These are phyloP conservation scores for Phaenicophaeus curvirostris DNA, from an alignment of 2,797 vertebrate genomes.

Conservation along the genomic window DNA sequence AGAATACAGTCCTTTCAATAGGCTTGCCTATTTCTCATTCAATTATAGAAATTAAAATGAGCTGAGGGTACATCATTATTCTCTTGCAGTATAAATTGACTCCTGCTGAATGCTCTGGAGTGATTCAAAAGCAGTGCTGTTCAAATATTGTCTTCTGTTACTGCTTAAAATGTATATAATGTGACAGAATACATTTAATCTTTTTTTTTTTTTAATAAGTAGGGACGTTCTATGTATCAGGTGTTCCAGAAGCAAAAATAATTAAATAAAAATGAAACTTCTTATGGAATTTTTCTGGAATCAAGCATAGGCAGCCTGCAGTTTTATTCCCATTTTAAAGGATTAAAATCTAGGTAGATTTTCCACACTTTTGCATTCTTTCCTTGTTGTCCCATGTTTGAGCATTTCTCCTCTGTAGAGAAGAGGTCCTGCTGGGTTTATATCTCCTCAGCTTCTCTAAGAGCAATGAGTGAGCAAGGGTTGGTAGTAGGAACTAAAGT, in stretches of 20 bases:
- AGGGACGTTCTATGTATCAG: neutral
- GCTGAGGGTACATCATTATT: conserved; percentile 72
- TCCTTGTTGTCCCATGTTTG: neutral
- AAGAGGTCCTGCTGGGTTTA: neutral
- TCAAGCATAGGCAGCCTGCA: neutral
- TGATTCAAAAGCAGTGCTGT: conserved; percentile 39
- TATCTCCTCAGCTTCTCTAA: neutral
- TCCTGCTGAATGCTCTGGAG: conserved; percentile 45
- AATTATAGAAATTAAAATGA: conserved; percentile 79
- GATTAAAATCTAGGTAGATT: neutral
- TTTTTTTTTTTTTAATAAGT: neutral
- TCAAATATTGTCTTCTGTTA: conserved; percentile 31
- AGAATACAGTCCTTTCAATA: conserved; percentile 73
- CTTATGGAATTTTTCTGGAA: neutral
- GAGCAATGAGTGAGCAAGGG: neutral
- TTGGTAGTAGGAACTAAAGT: neutral
- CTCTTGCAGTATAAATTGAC: conserved; percentile 65
- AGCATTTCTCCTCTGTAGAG: neutral
- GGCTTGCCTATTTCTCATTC: conserved; percentile 68
- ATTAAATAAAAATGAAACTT: neutral
- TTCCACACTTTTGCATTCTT: neutral
- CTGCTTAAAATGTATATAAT: neutral
- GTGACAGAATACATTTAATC: conserved; percentile 20
- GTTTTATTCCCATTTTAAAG: neutral
- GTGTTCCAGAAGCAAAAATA: neutral